Conservation (phyloP, 2,113 vertebrate species). For the Ivindomyrus marchei region DNA sequence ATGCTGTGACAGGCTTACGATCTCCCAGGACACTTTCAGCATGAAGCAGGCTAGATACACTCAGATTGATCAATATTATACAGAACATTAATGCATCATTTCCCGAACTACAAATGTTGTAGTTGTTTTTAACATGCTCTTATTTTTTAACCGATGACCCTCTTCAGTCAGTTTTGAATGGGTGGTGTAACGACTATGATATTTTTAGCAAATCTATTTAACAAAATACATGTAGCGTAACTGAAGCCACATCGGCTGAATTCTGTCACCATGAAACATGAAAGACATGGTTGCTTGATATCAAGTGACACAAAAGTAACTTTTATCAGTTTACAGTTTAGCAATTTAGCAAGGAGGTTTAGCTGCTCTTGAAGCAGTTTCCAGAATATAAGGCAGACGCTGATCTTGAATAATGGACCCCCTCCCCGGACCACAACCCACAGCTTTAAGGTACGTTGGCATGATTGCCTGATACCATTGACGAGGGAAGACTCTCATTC, state of each 20-base stretch:
- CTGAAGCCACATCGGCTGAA: not conserved
- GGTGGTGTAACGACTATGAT: too few species aligned
- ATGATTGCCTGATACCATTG: conserved; percentile 35
- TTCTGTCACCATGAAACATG: not conserved
- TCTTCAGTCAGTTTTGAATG: not conserved
- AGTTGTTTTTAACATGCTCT: not conserved
- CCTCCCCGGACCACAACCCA: not conserved
- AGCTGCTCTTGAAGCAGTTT: not conserved
- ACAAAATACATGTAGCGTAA: not conserved
- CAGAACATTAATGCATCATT: not conserved
- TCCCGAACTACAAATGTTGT: not conserved
- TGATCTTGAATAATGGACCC: not conserved
- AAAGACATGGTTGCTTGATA: not conserved
- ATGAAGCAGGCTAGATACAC: not conserved
- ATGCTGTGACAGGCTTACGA: not conserved
- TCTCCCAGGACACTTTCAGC: not conserved
- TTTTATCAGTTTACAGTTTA: not conserved
- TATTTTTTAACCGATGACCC: not conserved
- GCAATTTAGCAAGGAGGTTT: not conserved
- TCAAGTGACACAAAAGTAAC: not conserved
- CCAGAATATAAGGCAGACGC: not conserved
- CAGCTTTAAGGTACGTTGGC: not conserved
- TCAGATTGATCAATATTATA: not conserved
- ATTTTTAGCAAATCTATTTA: not conserved
- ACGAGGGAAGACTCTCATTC: conserved; percentile 49